Conservation (phyloP, 2,113 vertebrate genomes). For the Periophthalmodon schlosseri region DNA sequence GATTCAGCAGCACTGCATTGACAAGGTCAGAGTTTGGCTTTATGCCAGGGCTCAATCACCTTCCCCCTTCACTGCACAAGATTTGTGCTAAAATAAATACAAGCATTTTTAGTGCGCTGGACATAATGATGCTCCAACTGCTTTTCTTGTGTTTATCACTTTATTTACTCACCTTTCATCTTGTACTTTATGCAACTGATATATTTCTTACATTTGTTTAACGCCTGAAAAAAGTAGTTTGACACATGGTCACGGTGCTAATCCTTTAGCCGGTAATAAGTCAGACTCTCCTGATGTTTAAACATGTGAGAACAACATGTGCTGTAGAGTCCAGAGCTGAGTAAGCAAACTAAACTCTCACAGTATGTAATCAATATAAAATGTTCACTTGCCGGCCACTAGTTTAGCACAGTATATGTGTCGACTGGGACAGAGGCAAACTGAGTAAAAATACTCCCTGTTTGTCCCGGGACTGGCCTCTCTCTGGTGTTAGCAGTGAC, state of each 20-base stretch:
- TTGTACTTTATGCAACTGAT: background rate
- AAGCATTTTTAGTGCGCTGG: background rate
- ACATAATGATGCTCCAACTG: background rate
- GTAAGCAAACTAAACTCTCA: background rate
- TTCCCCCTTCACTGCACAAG: background rate
- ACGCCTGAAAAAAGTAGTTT: slow-evolving; percentile 6
- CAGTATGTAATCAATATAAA: too few relatives aligned
- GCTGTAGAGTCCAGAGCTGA: background rate
- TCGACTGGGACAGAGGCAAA: background rate
- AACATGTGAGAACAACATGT: slow-evolving; percentile 7
- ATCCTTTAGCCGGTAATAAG: slow-evolving; percentile 41
- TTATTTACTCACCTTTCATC: background rate
- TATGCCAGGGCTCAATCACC: slow-evolving; percentile 14
- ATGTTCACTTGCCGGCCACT: too few relatives aligned
- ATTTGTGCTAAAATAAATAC: background rate
- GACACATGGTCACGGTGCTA: slow-evolving; percentile 25
- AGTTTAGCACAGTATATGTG: too few relatives aligned
- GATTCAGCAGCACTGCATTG: slow-evolving; percentile 51
- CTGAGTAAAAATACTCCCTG: background rate
- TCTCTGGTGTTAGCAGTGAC: slow-evolving; percentile 19
- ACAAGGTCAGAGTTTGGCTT: slow-evolving; percentile 41
- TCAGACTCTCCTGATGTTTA: slow-evolving; percentile 21
- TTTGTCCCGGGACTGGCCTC: background rate
- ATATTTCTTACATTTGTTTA: slow-evolving; percentile 7
- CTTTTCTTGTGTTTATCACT: background rate